phyloP scores from a whole-genome alignment of 2,113 vertebrate species.

The Brevimyrus niger region DNA sequence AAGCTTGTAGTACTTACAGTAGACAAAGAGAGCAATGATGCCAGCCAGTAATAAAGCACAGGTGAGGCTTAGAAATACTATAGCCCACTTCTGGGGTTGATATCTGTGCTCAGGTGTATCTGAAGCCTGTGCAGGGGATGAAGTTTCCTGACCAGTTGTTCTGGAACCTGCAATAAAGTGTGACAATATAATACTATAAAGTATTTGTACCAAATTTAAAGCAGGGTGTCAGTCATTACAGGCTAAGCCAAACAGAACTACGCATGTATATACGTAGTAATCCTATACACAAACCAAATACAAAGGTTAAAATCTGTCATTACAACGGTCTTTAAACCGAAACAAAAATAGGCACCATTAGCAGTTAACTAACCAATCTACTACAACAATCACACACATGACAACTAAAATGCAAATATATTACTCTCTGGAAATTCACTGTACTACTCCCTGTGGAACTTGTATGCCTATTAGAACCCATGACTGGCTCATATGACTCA shows the following conservation, averaged over 20 bases:
- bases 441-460: neutral
- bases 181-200: neutral
- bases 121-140: neutral
- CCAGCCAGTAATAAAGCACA: slow-evolving; percentile 18
- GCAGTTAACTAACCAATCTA: neutral
- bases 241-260: neutral
- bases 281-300: neutral
- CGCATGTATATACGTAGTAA: neutral
- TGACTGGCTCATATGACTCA: neutral
- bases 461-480: neutral
- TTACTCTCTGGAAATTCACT: neutral
- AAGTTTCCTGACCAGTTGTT: neutral
- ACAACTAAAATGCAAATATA: neutral
- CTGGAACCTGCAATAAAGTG: neutral
- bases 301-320: neutral
- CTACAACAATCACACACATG: neutral
- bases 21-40: neutral
- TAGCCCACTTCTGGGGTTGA: neutral
- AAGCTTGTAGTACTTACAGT: neutral
- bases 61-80: slow-evolving; percentile 20
- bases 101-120: neutral
- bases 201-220: neutral
- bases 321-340: neutral
- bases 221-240: neutral
- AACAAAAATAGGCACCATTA: neutral